Evolutionary conservation across 2,888 invertebrate species (phyloP), one percentile per base, ranked within the genome.

Genomic region (Lasioglossum figueresi): DNA sequence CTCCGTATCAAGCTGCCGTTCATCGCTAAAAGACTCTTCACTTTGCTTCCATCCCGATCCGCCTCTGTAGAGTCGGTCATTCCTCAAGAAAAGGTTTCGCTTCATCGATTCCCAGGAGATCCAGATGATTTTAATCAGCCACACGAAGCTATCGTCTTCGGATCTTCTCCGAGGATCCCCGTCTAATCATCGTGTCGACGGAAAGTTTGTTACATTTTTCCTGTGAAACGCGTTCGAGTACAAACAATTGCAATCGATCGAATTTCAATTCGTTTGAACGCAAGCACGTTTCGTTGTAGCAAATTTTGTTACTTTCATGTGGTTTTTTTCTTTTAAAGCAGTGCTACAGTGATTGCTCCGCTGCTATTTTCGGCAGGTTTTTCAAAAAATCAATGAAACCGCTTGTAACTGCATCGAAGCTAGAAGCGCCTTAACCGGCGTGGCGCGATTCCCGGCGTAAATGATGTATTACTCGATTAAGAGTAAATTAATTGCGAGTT

Each of bases 11-110:
- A 66, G 78, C 68, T 48, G 31, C 31, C 34, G 66, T 34, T 66
- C 66, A 34, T 66, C 66, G 31, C 66, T 73, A 80, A 85, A 83
- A 71, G 66, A 10, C 79, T 79, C 78, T 79, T 78, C 68, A 27
- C 78, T 72, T 78, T 76, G 45, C 79, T 81, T 43, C 66, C 12
- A 37, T 75, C 66, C 52, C 27, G 59, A 80, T 78, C 76, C 56
- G 72, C 76, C 83, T 59, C 43, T 63, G 66, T 34, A 23, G 72
- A 52, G 68, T 76, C 66, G 59, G 79, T 48, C 79, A 70, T 74
- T 43, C n/a, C 40, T 56, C 77, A 34, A 31, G 37, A 59, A 73
- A 73, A 31, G 48, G 43, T 31, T 68, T 74, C 31, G n/a, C 4
- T 23, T n/a, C 66, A 8, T 66, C 37, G 37, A 68, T 68, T 10